These are phyloP conservation scores for Yasuhikotakia modesta DNA, from an alignment of 2,797 vertebrate genomes.

Conservation along the genomic window DNA sequence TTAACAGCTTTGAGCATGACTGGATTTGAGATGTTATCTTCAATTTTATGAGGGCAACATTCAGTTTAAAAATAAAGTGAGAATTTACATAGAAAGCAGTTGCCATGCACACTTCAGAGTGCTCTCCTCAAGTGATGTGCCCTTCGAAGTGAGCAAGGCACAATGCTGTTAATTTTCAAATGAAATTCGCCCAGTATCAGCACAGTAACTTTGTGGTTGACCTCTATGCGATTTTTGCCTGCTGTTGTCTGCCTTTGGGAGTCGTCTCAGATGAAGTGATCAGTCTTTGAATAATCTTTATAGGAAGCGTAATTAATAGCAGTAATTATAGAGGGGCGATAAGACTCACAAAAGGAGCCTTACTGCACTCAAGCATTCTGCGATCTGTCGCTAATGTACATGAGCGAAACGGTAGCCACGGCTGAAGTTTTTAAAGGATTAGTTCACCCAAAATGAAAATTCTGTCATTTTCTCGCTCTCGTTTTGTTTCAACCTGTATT, in stretches of 20 bases:
- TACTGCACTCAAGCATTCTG: conserved; percentile 25
- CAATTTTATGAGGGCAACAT: neutral
- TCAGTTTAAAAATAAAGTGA: neutral
- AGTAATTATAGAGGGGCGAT: conserved; percentile 58
- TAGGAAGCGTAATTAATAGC: conserved; percentile 55
- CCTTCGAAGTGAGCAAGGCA: neutral
- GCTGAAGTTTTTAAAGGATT: conserved; percentile 4
- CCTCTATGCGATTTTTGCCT: conserved; percentile 26
- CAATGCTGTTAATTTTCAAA: neutral
- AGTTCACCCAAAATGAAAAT: conserved; percentile 8
- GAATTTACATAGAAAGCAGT: neutral
- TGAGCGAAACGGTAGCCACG: conserved; percentile 11
- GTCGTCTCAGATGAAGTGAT: conserved; percentile 42
- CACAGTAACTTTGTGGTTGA: conserved; percentile 43
- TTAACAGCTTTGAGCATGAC: neutral
- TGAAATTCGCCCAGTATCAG: neutral
- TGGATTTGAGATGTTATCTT: neutral
- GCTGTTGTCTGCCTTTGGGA: conserved; percentile 29
- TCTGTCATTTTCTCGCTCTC: neutral
- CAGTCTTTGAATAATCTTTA: conserved; percentile 45
- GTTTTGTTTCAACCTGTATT: neutral
- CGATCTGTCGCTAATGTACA: conserved; percentile 41
- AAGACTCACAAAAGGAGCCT: conserved; percentile 56
- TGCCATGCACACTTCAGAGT: neutral
- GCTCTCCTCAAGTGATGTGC: neutral